phyloP scores from a whole-genome alignment of 2,797 vertebrate genomes.

The Chanos chanos region DNA sequence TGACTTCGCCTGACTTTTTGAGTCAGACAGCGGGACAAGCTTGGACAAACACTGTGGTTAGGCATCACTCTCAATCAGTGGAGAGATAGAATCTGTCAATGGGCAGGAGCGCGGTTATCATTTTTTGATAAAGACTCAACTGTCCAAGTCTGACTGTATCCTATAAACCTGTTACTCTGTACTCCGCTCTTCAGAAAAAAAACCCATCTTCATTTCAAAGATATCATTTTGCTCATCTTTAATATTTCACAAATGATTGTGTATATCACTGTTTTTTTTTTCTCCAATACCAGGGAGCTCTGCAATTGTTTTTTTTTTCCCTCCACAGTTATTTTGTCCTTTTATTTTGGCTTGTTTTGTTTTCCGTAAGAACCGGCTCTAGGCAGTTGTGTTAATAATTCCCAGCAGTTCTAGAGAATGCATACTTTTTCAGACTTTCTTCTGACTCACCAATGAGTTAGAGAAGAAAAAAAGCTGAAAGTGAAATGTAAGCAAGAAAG shows the following conservation, averaged over 20 bases:
- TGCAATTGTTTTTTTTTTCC: neutral
- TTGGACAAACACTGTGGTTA: neutral
- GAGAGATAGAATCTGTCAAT: too few relatives aligned
- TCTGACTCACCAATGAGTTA: conserved; percentile 1
- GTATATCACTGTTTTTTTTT: conserved; percentile 7
- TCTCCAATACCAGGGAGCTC: too few relatives aligned
- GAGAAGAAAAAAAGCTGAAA: neutral
- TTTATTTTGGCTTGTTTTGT: conserved; percentile 7
- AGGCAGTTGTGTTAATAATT: neutral
- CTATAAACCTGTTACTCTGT: neutral
- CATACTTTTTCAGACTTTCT: neutral
- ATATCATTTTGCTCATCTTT: conserved; percentile 15
- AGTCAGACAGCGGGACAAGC: too few relatives aligned
- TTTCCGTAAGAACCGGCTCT: conserved; percentile 5
- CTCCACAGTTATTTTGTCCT: neutral
- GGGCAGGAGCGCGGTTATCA: too few relatives aligned
- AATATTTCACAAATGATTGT: conserved; percentile 20
- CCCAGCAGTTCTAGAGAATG: neutral
- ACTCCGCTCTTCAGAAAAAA: neutral
- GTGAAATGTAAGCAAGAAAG: neutral
- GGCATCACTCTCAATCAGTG: neutral
- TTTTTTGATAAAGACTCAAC: too few relatives aligned
- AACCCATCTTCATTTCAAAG: conserved; percentile 5
- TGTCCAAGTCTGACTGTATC: neutral
- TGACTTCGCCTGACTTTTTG: neutral